Percentiles rank a stretch among this genome's conserved stretches.
Conservation (phyloP, 2,797 vertebrate species). For the Corythornis leucogaster region DNA sequence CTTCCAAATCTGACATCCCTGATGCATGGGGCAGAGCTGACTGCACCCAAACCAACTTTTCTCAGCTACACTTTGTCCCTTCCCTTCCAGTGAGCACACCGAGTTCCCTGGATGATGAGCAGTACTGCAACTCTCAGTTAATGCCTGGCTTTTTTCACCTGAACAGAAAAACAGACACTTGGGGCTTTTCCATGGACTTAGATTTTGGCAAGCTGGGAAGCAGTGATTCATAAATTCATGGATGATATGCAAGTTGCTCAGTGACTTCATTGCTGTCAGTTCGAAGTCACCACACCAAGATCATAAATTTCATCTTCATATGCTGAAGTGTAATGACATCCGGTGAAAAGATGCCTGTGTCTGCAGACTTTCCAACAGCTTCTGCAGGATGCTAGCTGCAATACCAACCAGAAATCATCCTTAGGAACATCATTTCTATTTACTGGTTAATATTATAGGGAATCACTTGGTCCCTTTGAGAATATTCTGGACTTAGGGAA, state of each 20-base stretch:
- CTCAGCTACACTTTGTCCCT: neutral
- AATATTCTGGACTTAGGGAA: neutral
- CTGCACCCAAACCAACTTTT: neutral
- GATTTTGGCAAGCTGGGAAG: neutral
- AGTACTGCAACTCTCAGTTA: neutral
- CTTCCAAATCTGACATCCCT: neutral
- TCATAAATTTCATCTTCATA: neutral
- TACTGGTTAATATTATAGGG: neutral
- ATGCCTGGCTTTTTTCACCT: accelerated
- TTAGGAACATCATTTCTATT: no score
- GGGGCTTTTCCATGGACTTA: neutral
- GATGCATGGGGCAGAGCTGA: neutral
- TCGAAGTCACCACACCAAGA: neutral
- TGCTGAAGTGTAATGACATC: neutral
- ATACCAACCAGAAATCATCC: neutral
- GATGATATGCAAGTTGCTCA: neutral
- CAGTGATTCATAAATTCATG: neutral
- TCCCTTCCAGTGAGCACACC: neutral
- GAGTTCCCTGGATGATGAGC: neutral
- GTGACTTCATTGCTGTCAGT: neutral
- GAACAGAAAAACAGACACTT: neutral
- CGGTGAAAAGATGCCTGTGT: neutral
- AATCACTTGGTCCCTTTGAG: neutral
- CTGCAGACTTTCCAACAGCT: neutral
- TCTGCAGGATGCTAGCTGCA: neutral